Evolutionary conservation across 2,888 invertebrate genomes (phyloP).

Genomic region (Conops quadrifasciatus): DNA sequence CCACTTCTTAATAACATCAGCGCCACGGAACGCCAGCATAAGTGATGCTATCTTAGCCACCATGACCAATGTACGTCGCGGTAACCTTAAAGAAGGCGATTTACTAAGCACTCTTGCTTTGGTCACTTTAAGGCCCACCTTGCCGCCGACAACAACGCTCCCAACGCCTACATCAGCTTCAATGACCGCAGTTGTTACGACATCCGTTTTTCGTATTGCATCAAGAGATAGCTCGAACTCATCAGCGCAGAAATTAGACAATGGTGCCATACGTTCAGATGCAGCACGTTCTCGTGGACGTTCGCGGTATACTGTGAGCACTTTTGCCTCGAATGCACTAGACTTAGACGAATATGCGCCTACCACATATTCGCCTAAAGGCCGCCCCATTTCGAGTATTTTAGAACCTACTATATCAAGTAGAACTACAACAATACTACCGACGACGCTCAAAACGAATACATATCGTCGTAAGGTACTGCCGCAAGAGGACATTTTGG

Average conservation of each 20-base stretch:
- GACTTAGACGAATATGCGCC: slow-evolving; percentile 55
- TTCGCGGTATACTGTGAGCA: slow-evolving; percentile 61
- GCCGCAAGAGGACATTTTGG: slow-evolving; percentile 50
- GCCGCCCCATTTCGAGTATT: slow-evolving; percentile 47
- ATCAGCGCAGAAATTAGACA: not conserved
- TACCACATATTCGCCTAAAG: slow-evolving; percentile 62
- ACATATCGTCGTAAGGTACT: slow-evolving; percentile 48
- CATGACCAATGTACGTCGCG: slow-evolving; percentile 52
- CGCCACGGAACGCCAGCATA: slow-evolving; percentile 42
- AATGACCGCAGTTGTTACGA: slow-evolving; percentile 51
- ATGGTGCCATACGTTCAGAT: slow-evolving; percentile 37
- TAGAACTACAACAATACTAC: slow-evolving; percentile 30
- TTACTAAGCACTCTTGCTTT: slow-evolving; percentile 30
- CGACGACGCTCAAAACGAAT: slow-evolving; percentile 30
- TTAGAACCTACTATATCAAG: slow-evolving; percentile 36
- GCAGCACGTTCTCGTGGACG: slow-evolving; percentile 56
- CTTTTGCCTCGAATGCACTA: slow-evolving; percentile 50
- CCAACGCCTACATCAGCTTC: slow-evolving; percentile 43
- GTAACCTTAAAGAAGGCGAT: slow-evolving; percentile 54
- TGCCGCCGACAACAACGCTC: slow-evolving; percentile 36
- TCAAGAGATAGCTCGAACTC: not conserved
- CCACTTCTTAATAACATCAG: slow-evolving; percentile 54
- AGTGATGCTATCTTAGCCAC: slow-evolving; percentile 52
- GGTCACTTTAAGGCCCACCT: slow-evolving; percentile 41
- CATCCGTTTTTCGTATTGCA: slow-evolving; percentile 51